Base-by-base conservation (phyloP, 2,888 invertebrate species). In the Macrosiphum euphorbiae region DNA sequence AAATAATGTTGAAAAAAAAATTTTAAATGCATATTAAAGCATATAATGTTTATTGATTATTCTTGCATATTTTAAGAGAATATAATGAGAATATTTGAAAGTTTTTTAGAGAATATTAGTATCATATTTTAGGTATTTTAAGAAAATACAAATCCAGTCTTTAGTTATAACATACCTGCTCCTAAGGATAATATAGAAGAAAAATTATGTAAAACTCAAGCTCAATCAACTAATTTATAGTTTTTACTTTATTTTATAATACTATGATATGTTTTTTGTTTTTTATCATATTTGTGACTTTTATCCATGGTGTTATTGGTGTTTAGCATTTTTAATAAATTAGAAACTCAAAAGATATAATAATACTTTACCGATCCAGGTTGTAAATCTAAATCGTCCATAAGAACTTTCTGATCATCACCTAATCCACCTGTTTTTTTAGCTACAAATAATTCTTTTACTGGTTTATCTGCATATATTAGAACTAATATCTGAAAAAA, bases 361-460 rank as follows among this genome's bases (percentile, higher is more conserved):
- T 26, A 44, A 35, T 55, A 44, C 44, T 97, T 96, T 96, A 97
- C 97, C 91, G 98, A 97, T 95, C 97, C 97, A 95, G 97, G 97
- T 5, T 97, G 97, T 94, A 99, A 98, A 95, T 98, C 98, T 95
- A 99, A 96, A 96, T 99, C 99, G 95, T 99, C 99, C 99, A 99
- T 99, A 2, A 99, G 96, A 95, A 97, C 97, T 95, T 99, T 97
- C 95, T 98, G 97, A 20, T 98, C 97, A 96, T 99, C 98, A 61
- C 96, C 96, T 94, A 97, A 96, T 94, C 96, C 96, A n/a, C 96
- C 95, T 94, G 96, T 95, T 95, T 95, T 87, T 95, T 95, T 89
- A 41, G 93, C 93, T 13, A 94, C 93, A 96, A 99, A 98, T 84
- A 99, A 96, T 94, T 97, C 96, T 94, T 97, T 97, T 90, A 98